phyloP scores from a whole-genome alignment of 2,888 invertebrate species.

The Linyphia triangularis region DNA sequence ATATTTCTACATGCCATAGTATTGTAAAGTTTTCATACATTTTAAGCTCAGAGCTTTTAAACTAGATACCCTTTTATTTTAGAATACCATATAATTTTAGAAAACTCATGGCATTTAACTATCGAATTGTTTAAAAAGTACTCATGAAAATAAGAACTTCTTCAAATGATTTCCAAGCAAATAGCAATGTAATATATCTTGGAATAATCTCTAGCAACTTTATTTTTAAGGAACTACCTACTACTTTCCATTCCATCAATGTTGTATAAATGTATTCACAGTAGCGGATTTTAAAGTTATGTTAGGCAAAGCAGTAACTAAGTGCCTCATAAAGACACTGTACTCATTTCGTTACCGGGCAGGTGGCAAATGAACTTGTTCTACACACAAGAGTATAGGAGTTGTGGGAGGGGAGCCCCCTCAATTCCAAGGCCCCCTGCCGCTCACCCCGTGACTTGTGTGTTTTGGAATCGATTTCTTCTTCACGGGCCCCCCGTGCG shows the following conservation, averaged over 20 bases:
- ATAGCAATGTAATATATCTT: no score
- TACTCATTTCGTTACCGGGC: constrained; percentile 65
- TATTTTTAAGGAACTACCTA: not conserved
- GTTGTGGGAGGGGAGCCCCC: not conserved
- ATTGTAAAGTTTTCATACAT: no score
- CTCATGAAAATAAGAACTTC: no score
- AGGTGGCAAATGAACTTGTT: constrained; percentile 74
- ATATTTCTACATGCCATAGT: no score
- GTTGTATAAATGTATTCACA: constrained; percentile 54
- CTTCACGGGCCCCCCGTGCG: constrained; percentile 35
- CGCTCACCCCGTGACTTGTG: constrained; percentile 52
- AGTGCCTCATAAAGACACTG: constrained; percentile 69
- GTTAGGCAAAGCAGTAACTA: constrained; percentile 40
- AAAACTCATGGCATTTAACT: no score
- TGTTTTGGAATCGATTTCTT: constrained; percentile 63
- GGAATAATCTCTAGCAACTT: no score
- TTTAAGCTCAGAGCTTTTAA: no score
- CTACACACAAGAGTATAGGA: constrained; percentile 24
- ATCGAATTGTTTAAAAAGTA: no score
- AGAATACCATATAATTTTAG: no score
- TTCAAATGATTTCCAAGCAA: no score
- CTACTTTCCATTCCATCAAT: not conserved
- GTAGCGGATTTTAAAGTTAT: constrained; percentile 55
- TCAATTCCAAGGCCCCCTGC: constrained; percentile 22
- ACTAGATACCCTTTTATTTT: no score